phyloP scores from a whole-genome alignment of 92 coral and sea anemone species.

The Blastomussa wellsi region DNA sequence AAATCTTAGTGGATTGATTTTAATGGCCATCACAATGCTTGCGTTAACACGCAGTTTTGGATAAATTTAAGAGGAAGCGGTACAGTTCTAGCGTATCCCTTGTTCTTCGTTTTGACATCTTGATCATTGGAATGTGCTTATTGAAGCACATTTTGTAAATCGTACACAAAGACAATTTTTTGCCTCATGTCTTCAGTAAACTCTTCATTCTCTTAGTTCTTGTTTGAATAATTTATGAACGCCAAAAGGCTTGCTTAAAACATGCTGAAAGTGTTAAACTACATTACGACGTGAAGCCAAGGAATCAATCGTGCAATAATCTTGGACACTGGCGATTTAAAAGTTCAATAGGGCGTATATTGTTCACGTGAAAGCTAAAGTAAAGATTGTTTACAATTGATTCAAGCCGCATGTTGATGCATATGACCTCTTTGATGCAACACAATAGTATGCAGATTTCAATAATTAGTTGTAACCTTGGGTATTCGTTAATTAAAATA shows the following conservation, averaged over 20 bases:
- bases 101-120: neutral
- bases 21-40: neutral
- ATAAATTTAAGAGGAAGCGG: neutral
- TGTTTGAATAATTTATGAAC: neutral
- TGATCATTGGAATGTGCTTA: neutral
- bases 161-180: neutral
- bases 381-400: too few species aligned
- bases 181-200: too few species aligned
- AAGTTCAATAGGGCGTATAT: neutral
- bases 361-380: neutral
- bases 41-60: neutral
- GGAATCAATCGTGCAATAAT: neutral
- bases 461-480: neutral
- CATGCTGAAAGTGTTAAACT: neutral
- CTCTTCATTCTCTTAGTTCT: neutral
- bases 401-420: too few species aligned
- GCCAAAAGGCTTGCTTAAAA: neutral
- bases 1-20: neutral
- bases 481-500: neutral
- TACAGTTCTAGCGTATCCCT: neutral
- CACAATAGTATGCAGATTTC: neutral
- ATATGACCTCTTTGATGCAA: neutral
- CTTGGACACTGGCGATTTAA: neutral
- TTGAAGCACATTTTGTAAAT: neutral
- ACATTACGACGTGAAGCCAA: neutral